A percentile compares a stretch with the other conserved stretches of the same genome.
Evolutionary conservation across 2,113 vertebrate species (phyloP).

Genomic region (Cranoglanis bouderius): DNA sequence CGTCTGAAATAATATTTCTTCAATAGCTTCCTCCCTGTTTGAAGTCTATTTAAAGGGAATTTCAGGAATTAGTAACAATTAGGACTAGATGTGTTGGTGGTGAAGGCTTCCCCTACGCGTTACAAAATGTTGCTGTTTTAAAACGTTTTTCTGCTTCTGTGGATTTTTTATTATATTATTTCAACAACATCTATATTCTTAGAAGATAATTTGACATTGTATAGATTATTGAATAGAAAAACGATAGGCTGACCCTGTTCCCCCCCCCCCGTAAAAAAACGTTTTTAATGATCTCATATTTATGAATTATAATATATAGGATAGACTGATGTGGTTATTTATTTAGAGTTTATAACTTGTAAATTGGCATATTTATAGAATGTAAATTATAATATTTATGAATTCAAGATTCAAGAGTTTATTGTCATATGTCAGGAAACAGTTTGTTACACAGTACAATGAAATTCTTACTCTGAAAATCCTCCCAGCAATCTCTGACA

Average conservation of each 20-base stretch:
- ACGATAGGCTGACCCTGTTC: background rate
- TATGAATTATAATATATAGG: no score
- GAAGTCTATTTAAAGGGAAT: background rate
- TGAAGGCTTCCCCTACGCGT: background rate
- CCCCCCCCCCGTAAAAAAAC: no score
- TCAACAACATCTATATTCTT: background rate
- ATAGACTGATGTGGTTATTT: no score
- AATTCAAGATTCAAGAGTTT: no score
- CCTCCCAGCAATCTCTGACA: no score
- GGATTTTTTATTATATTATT: background rate
- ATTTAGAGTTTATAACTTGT: no score
- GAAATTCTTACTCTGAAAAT: no score
- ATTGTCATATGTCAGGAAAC: no score
- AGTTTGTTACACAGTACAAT: no score
- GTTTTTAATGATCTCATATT: no score
- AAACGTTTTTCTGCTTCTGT: background rate
- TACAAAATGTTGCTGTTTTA: background rate
- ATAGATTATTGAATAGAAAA: background rate
- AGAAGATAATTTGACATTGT: background rate
- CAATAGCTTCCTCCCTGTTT: background rate
- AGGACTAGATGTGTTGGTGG: background rate
- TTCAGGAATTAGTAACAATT: background rate
- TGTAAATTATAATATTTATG: background rate
- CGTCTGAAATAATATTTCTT: background rate
- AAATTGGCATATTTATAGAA: background rate